Base-by-base conservation (phyloP, 2,113 vertebrate genomes). In the Brachypteracias leptosomus region DNA sequence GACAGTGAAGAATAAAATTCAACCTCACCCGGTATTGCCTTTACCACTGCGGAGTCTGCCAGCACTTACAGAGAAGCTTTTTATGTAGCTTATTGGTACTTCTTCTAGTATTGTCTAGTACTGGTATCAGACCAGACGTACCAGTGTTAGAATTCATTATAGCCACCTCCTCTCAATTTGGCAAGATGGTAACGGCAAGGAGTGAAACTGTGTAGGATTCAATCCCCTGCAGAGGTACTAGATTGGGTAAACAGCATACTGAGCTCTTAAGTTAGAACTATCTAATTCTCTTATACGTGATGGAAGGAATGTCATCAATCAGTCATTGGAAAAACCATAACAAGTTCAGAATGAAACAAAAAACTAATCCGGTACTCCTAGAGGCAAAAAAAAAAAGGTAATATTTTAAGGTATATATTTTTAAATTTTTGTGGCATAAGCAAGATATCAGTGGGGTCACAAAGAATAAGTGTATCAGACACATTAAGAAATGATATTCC, bases 391-490 rank as follows among this genome's bases (percentile, higher is more conserved):
- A 66, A 26, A 33, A 8, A 1, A 3, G 13, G 9, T 13, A 36
- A 26, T n/a, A n/a, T 15, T 63, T 85, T 10, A 24, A 93, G 58
- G 63, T 20, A 51, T 47, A 8, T 88, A 61, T 66, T 91, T 93
- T 89, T 29, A 26, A 78, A 63, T 29, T 91, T 88, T 78, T 82
- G 54, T 18, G 46, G 52, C 46, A 82, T 85, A 95, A 83, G 78
- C 80, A 90, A 96, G 72, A 70, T 51, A 94, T 51, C 78, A 91
- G 29, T 70, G 52, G 38, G 36, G 15, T 92, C 38, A 88, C 62
- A 86, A 95, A 83, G 77, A 83, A 20, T 81, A 95, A 96, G 33
- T 31, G 36, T 55, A 93, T 90, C 40, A 66, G 93, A 85, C 90
- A 87, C 31, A 72, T 87, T 95, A 95, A 88, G 66, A 75, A 95